Percentiles rank a stretch among this genome's conserved stretches.
These are phyloP conservation scores for Tetramorium alpestre DNA, from an alignment of 1,140 invertebrate species.

Conservation along the genomic window DNA sequence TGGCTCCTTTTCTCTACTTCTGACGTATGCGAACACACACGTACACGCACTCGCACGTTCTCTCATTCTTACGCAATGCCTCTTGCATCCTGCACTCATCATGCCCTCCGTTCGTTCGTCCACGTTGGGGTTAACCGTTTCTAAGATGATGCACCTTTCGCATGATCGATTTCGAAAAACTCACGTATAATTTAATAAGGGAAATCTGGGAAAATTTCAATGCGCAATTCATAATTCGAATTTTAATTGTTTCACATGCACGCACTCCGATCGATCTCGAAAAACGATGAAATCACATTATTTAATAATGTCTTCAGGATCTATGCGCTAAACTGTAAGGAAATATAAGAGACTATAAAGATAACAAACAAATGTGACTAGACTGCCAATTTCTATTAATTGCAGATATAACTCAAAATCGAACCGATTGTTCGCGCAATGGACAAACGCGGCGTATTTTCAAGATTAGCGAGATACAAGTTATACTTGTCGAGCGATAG, in stretches of 20 bases:
- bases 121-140: conserved; percentile 36
- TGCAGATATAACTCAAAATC: neutral
- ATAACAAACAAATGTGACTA: neutral
- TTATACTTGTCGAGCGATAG: neutral
- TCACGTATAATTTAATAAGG: neutral
- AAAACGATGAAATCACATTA: neutral
- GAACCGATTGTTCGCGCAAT: neutral
- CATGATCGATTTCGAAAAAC: conserved; percentile 21
- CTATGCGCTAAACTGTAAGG: conserved; percentile 23
- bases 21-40: neutral
- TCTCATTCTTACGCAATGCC: neutral
- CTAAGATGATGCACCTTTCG: conserved; percentile 22
- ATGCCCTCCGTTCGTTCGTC: conserved; percentile 14
- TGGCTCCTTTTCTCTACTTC: conserved; percentile 59
- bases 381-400: neutral
- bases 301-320: conserved; percentile 6
- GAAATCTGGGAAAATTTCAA: neutral
- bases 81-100: neutral
- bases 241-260: neutral
- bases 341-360: neutral
- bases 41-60: conserved; percentile 9
- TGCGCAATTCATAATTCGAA: neutral
- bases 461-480: neutral
- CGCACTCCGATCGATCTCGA: neutral
- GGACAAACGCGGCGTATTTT: neutral